A percentile compares a stretch with the other conserved stretches of the same genome.
These are phyloP conservation scores for Drosophila pegasa DNA, from an alignment of 2,888 invertebrate genomes.

Conservation along the genomic window DNA sequence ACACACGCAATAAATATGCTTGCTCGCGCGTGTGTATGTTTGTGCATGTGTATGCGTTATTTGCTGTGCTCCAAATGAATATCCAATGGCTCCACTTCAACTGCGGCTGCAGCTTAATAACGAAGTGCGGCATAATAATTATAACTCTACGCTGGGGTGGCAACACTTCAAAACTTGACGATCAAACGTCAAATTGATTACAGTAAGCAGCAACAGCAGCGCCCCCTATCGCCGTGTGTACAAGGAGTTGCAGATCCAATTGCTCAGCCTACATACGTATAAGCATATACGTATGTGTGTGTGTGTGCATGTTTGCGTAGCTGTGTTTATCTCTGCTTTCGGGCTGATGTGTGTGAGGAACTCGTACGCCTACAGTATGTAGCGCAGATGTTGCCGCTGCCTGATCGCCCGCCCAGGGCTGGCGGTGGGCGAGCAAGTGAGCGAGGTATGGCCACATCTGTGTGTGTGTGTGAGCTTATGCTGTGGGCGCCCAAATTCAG, in stretches of 20 bases:
- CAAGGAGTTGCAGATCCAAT: conserved; percentile 46
- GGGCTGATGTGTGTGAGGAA: conserved; percentile 46
- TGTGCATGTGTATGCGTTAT: conserved; percentile 35
- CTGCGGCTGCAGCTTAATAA: conserved; percentile 28
- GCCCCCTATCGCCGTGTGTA: conserved; percentile 27
- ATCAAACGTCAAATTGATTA: conserved; percentile 53
- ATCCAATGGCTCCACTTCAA: conserved; percentile 53
- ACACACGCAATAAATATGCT: conserved; percentile 9
- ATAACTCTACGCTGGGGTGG: conserved; percentile 28
- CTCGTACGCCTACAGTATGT: conserved; percentile 66
- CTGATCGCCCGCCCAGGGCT: conserved; percentile 8
- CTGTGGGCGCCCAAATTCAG: conserved; percentile 36
- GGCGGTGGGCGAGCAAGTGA: conserved; percentile 54
- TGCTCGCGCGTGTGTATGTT: conserved; percentile 7
- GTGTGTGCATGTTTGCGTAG: conserved; percentile 31
- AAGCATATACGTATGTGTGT: neutral
- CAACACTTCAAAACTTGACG: conserved; percentile 36
- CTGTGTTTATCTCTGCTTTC: conserved; percentile 49
- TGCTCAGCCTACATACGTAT: conserved; percentile 17
- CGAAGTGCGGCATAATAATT: conserved; percentile 33
- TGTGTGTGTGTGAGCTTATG: conserved; percentile 29
- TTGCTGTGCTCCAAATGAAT: conserved; percentile 41
- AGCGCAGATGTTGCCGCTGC: conserved; percentile 54
- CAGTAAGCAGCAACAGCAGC: conserved; percentile 21
- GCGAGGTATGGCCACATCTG: conserved; percentile 37